Evolutionary conservation across 1,140 invertebrate species (phyloP).

Genomic region (Drosophila sucinea): DNA sequence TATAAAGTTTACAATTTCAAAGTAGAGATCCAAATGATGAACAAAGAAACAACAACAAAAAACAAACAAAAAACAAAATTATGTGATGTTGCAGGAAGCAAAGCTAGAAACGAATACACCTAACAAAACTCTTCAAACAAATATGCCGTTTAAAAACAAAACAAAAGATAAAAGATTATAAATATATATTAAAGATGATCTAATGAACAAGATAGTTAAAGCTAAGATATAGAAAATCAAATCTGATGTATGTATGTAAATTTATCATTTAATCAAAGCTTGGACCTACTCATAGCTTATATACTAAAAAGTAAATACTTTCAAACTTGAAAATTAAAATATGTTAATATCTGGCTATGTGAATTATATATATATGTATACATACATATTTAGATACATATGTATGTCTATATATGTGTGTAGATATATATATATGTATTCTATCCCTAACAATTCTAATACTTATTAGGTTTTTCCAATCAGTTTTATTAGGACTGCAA

Average conservation of each 20-base stretch:
- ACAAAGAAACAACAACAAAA: constrained; percentile 22
- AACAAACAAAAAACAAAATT: constrained; percentile 41
- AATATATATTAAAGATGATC: constrained; percentile 21
- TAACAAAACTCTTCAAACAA: constrained; percentile 60
- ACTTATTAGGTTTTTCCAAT: constrained; percentile 38
- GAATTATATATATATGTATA: constrained; percentile 4
- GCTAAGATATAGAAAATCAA: constrained; percentile 24
- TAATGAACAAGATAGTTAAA: constrained; percentile 21
- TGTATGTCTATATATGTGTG: constrained; percentile 36
- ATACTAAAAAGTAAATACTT: constrained; percentile 18
- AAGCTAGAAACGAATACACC: constrained; percentile 81
- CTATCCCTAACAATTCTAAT: constrained; percentile 39
- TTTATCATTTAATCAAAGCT: constrained; percentile 15
- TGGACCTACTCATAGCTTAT: constrained; percentile 22
- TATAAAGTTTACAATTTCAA: constrained; percentile 42
- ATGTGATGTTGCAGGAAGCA: constrained; percentile 80
- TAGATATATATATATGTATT: constrained; percentile 41
- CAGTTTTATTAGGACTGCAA: constrained; percentile 25
- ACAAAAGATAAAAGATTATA: constrained; percentile 28
- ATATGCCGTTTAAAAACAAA: constrained; percentile 32
- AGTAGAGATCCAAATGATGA: constrained; percentile 50
- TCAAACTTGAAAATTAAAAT: constrained; percentile 8
- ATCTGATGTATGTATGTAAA: constrained; percentile 19
- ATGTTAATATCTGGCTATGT: constrained; percentile 17
- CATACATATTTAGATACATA: constrained; percentile 21